Evolutionary conservation across 2,888 invertebrate genomes (phyloP).

Genomic region (Ceraclea dissimilis): DNA sequence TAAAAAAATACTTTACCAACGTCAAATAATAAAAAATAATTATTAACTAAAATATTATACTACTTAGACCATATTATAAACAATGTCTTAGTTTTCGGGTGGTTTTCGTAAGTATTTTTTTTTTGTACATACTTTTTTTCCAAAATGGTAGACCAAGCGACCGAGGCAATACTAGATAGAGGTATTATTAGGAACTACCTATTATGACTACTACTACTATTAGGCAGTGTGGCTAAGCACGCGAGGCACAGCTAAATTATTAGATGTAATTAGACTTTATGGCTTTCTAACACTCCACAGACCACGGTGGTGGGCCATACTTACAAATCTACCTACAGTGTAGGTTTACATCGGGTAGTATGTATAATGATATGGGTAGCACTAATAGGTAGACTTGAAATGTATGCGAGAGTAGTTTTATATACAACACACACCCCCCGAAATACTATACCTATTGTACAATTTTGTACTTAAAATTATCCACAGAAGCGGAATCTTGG

Average conservation of each 20-base stretch:
- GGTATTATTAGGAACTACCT: no score
- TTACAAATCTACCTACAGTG: no score
- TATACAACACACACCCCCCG: no score
- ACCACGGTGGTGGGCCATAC: not conserved
- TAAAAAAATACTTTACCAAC: not conserved
- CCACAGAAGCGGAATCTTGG: no score
- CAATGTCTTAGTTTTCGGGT: slow-evolving; percentile 21
- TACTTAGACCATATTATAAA: slow-evolving; percentile 8
- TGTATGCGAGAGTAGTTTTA: no score
- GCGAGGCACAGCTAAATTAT: slow-evolving; percentile 24
- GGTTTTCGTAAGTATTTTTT: no score
- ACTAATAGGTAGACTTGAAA: no score
- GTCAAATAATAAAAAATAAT: no score
- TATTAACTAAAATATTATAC: not conserved
- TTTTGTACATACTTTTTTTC: slow-evolving; percentile 6
- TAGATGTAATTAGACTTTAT: slow-evolving; percentile 25
- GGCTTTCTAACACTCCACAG: slow-evolving; percentile 2
- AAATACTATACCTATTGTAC: no score
- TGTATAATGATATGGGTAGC: no score
- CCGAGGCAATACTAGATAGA: slow-evolving; percentile 1
- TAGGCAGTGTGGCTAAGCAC: slow-evolving; percentile 15
- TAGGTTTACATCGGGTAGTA: no score
- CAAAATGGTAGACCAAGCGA: slow-evolving; percentile 25
- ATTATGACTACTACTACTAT: not conserved
- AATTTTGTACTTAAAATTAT: no score